Conservation (phyloP, 2,888 invertebrate genomes). For the Ferrisia virgata region DNA sequence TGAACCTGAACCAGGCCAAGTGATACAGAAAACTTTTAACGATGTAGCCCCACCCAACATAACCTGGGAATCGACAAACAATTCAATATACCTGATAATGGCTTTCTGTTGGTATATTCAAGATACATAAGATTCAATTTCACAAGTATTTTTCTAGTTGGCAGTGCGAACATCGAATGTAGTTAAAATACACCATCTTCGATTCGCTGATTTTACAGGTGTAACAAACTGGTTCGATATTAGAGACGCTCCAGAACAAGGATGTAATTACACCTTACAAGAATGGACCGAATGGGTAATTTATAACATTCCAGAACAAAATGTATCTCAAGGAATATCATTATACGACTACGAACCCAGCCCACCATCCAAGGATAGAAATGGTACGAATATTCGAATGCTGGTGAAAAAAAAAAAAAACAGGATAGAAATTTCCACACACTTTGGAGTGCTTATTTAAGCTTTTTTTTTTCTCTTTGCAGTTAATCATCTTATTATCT, state of each 20-base stretch:
- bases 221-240: neutral
- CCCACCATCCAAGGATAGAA: neutral
- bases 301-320: neutral
- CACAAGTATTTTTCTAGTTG: too few relatives aligned
- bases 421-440: neutral
- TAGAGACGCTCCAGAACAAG: neutral
- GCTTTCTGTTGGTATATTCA: neutral
- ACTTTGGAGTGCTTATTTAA: neutral
- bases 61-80: neutral
- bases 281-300: neutral
- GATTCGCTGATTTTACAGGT: neutral
- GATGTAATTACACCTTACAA: neutral
- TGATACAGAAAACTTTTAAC: neutral
- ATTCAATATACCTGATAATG: neutral
- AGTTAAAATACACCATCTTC: too few relatives aligned
- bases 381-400: neutral
- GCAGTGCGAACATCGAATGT: too few relatives aligned
- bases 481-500: neutral
- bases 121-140: too few relatives aligned
- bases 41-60: neutral
- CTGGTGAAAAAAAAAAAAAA: too few relatives aligned
- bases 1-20: neutral
- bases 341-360: neutral
- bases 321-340: neutral
- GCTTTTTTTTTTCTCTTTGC: neutral